Conservation (phyloP, 2,888 invertebrate genomes). For the Monoplex corrugatus region DNA sequence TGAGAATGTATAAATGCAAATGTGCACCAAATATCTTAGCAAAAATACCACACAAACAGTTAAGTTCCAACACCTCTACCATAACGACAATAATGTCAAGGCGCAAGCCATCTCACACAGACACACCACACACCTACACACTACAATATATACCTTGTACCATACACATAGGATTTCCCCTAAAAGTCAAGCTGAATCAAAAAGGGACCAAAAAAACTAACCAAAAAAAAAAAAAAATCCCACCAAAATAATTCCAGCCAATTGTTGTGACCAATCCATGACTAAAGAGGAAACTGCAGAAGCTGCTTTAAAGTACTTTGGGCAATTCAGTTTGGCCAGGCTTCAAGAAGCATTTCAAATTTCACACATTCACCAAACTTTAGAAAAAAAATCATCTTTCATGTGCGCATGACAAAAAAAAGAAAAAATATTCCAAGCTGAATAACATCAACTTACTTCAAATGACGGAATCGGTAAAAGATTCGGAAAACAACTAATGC, state of each 20-base stretch:
- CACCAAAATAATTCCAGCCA: background rate
- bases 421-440: too few species aligned
- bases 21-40: conserved; percentile 46
- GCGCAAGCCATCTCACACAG: background rate
- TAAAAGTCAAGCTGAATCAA: too few species aligned
- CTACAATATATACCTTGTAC: background rate
- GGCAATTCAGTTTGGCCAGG: conserved; percentile 24
- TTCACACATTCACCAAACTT: too few species aligned
- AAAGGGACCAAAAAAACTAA: background rate
- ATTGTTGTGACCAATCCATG: conserved; percentile 6
- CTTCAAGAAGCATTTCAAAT: background rate
- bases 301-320: conserved; percentile 20
- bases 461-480: too few species aligned
- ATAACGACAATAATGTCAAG: conserved; percentile 14
- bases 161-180: background rate
- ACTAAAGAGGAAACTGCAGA: background rate
- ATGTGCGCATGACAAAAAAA: too few species aligned
- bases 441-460: too few species aligned
- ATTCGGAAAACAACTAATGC: too few species aligned
- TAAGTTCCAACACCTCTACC: conserved; percentile 38
- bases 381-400: too few species aligned
- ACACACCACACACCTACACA: conserved; percentile 28
- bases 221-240: background rate
- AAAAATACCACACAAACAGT: conserved; percentile 41
- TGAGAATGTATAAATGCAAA: conserved; percentile 49